A percentile compares a stretch with the other conserved stretches of the same genome.
Conservation (phyloP, 2,113 vertebrate species). For the Hirundichthys speculiger region DNA sequence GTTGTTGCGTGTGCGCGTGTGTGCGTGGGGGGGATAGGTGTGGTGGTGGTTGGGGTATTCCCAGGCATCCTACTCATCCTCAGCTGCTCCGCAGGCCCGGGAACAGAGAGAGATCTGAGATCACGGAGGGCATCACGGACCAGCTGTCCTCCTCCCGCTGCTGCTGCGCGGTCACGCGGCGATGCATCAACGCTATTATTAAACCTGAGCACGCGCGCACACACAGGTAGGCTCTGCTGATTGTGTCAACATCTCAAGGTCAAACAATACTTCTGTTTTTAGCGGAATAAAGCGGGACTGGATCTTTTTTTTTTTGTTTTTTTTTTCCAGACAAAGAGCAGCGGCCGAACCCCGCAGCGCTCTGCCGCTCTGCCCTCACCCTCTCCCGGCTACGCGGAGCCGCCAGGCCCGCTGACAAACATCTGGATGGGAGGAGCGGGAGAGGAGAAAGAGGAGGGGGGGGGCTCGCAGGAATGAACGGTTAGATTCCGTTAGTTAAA, state of each 20-base stretch:
- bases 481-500: slow-evolving; percentile 68
- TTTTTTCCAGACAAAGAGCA: slow-evolving; percentile 59
- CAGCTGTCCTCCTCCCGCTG: slow-evolving; percentile 20
- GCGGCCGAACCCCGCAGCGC: slow-evolving; percentile 50
- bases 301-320: not conserved
- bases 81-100: slow-evolving; percentile 50
- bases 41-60: slow-evolving; percentile 8
- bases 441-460: slow-evolving; percentile 19
- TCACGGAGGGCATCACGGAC: slow-evolving; percentile 23
- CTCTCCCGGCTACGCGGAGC: slow-evolving; percentile 50
- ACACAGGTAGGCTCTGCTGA: slow-evolving; percentile 41
- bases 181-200: slow-evolving; percentile 54
- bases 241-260: slow-evolving; percentile 77
- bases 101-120: slow-evolving; percentile 23
- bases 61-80: slow-evolving; percentile 46
- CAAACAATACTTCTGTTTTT: slow-evolving; percentile 52
- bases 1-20: not conserved
- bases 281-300: slow-evolving; percentile 3
- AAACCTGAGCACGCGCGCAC: slow-evolving; percentile 11
- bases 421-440: slow-evolving; percentile 76
- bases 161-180: slow-evolving; percentile 55
- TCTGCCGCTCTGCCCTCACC: slow-evolving; percentile 50
- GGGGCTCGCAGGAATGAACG: slow-evolving; percentile 55
- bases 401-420: slow-evolving; percentile 63
- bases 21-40: not conserved